These are phyloP conservation scores for Gymnocephalus cernua DNA, from an alignment of 2,113 vertebrate species.

Conservation along the genomic window DNA sequence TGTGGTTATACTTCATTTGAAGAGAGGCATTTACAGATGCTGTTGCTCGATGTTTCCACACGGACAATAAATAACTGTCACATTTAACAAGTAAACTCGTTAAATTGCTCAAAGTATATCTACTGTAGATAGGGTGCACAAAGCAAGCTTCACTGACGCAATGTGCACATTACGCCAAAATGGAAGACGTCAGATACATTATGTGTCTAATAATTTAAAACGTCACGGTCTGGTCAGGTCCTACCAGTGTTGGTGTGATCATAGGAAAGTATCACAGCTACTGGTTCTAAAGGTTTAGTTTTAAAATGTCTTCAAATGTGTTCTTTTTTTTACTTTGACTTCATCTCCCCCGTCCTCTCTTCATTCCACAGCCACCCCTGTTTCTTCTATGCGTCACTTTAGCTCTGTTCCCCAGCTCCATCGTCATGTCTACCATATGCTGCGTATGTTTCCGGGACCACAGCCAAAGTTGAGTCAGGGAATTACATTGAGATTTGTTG, in stretches of 20 bases:
- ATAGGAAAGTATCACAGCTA: background rate
- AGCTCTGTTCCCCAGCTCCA: slow-evolving; percentile 12
- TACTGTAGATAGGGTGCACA: slow-evolving; percentile 8
- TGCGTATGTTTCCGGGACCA: slow-evolving; percentile 60
- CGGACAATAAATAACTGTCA: slow-evolving; percentile 41
- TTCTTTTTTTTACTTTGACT: background rate
- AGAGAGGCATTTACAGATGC: slow-evolving; percentile 31
- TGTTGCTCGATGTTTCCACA: slow-evolving; percentile 34
- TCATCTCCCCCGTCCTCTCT: background rate
- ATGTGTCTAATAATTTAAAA: background rate
- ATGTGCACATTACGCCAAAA: background rate
- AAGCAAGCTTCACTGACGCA: background rate
- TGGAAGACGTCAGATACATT: background rate
- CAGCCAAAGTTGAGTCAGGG: slow-evolving; percentile 66
- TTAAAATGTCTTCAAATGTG: background rate
- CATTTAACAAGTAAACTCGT: slow-evolving; percentile 6
- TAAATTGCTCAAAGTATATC: background rate
- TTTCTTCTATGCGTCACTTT: slow-evolving; percentile 1
- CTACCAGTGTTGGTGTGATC: slow-evolving; percentile 6
- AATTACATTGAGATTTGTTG: slow-evolving; percentile 53
- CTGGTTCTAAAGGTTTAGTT: background rate
- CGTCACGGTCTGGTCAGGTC: background rate
- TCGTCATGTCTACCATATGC: slow-evolving; percentile 59
- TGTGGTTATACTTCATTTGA: slow-evolving; percentile 27
- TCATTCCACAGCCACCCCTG: background rate